Percentiles rank a stretch among this genome's conserved stretches.
These are phyloP conservation scores for Temnothorax longispinosus DNA, from an alignment of 1,140 invertebrate species.

Conservation along the genomic window DNA sequence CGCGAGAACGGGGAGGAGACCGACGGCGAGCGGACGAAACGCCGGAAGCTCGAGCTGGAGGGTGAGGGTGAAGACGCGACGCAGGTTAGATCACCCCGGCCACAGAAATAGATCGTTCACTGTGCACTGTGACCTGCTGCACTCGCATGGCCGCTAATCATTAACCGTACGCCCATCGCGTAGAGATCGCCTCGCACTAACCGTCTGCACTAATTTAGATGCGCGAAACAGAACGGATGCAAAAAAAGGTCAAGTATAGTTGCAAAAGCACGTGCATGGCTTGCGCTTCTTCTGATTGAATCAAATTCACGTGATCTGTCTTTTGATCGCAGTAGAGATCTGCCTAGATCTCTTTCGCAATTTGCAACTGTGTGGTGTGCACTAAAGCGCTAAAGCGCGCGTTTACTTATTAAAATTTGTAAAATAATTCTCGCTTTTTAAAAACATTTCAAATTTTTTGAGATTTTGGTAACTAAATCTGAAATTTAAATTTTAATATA, in stretches of 20 bases:
- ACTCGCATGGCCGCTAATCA: conserved; percentile 81
- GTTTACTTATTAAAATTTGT: background rate
- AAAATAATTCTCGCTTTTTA: background rate
- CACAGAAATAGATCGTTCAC: conserved; percentile 75
- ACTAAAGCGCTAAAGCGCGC: background rate
- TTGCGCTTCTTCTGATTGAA: conserved; percentile 24
- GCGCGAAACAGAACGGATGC: conserved; percentile 53
- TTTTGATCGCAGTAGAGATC: background rate
- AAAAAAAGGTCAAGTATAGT: conserved; percentile 84
- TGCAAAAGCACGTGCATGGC: conserved; percentile 68
- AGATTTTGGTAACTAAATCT: background rate
- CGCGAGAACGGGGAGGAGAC: conserved; percentile 85
- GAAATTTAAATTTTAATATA: background rate
- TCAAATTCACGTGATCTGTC: background rate
- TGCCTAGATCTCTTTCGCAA: background rate
- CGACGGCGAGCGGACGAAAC: conserved; percentile 81
- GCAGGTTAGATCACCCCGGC: conserved; percentile 85
- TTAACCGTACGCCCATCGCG: conserved; percentile 75
- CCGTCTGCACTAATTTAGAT: conserved; percentile 36
- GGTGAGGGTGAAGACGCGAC: conserved; percentile 86
- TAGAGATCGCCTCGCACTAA: conserved; percentile 61
- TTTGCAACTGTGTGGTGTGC: background rate
- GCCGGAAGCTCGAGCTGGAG: conserved; percentile 83
- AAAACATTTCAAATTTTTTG: background rate
- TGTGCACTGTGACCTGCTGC: conserved; percentile 68